Base-by-base conservation (phyloP, 2,113 vertebrate species). In the Protobothrops flavoviridis region DNA sequence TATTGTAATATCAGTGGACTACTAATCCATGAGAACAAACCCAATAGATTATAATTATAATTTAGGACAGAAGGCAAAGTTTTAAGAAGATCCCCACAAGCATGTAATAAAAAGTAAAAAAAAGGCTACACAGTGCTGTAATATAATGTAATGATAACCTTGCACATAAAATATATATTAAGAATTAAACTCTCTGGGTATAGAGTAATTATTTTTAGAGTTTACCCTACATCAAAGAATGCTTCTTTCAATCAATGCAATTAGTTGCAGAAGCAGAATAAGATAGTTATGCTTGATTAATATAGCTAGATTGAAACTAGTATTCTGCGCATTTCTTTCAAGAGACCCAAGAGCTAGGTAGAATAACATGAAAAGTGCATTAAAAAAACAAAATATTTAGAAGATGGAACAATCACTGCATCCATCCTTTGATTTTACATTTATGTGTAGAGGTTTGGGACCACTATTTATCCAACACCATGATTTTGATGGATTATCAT, bases 121-220 rank as follows among this genome's bases (percentile, higher is more conserved):
- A 15, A 88, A 92, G 53, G 7, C 48, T 23, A 9, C 21, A 43
- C 3, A 48, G 43, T 39, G 21, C 74, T 91, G 3, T 52, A 52
- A 50, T 11, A 6, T 81, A 13, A 92, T 24, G 11, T 74, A 7
- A 92, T 33, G 11, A 39, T 48, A 53, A 5, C 45, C 52, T 61
- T 53, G 26, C 87, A 85, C 81, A 39, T 26, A 89, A 39, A 81
- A 53, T 21, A 57, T 88, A 10, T 3, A 55, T 4, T 57, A 89
- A 89, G 53, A 92, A 89, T 57, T 48, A 93, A 57, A 29, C 64
- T 45, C 39, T 55, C 24, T 56, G 57, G 52, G 21, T 69, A 89
- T 29, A 9, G 7, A 59, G 23, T 59, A 89, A 93, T 90, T 89
- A 89, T 85, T 85, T 92, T 89, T 93, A 33, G 87, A 57, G 39